Conservation (phyloP, 2,113 vertebrate species). For the Chionomys nivalis region DNA sequence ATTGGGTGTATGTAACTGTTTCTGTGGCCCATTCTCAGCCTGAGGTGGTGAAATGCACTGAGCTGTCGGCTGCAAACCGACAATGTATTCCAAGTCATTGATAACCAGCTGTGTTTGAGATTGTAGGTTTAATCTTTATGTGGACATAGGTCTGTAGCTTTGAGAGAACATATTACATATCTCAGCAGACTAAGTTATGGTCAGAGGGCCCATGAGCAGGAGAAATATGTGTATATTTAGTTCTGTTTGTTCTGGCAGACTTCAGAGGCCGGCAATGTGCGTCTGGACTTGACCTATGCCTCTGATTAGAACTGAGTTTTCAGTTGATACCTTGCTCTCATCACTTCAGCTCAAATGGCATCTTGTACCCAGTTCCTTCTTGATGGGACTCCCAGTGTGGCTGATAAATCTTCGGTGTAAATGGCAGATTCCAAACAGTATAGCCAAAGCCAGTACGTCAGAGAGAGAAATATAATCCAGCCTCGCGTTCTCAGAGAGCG, state of each 20-base stretch:
- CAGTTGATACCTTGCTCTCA: slow-evolving; percentile 13
- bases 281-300: background rate
- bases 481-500: background rate
- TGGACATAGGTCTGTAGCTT: slow-evolving; percentile 17
- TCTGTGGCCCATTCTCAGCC: background rate
- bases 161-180: slow-evolving; percentile 57
- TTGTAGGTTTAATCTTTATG: slow-evolving; percentile 12
- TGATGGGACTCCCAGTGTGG: background rate
- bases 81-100: slow-evolving; percentile 51
- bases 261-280: slow-evolving; percentile 26
- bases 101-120: slow-evolving; percentile 47
- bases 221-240: slow-evolving; percentile 69
- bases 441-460: slow-evolving; percentile 65
- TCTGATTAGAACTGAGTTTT: slow-evolving; percentile 27
- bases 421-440: slow-evolving; percentile 67
- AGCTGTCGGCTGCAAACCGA: background rate
- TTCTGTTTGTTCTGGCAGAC: slow-evolving; percentile 65
- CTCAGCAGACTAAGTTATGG: slow-evolving; percentile 45
- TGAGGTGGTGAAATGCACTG: background rate
- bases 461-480: slow-evolving; percentile 67
- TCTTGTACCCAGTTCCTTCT: background rate
- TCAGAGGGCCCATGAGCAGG: background rate
- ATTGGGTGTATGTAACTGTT: background rate
- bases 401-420: slow-evolving; percentile 62
- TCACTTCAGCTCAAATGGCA: background rate